These are phyloP conservation scores for Periophthalmodon schlosseri DNA, from an alignment of 2,113 vertebrate genomes.

Conservation along the genomic window DNA sequence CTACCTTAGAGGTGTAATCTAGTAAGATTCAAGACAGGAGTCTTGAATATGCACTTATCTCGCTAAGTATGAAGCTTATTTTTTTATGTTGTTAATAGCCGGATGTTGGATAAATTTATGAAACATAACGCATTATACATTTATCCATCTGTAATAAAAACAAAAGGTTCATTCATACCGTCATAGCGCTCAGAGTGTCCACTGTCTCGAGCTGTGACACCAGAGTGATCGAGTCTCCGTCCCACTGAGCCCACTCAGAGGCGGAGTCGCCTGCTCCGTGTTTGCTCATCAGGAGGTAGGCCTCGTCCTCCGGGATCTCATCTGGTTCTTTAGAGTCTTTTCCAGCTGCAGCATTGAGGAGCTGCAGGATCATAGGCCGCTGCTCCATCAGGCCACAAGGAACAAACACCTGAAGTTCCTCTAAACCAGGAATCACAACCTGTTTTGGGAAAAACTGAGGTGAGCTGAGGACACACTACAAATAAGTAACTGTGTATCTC, in stretches of 20 bases:
- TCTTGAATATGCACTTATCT: no score
- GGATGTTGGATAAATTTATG: no score
- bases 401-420: slow-evolving; percentile 91
- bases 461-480: neutral
- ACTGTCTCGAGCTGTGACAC: slow-evolving; percentile 91
- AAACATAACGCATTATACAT: no score
- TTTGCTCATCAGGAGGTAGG: slow-evolving; percentile 91
- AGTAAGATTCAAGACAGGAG: no score
- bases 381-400: slow-evolving; percentile 80
- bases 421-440: slow-evolving; percentile 82
- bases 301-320: slow-evolving; percentile 83
- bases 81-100: no score
- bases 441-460: slow-evolving; percentile 12
- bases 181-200: slow-evolving; percentile 90
- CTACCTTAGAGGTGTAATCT: neutral
- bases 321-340: slow-evolving; percentile 94
- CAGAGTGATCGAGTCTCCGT: slow-evolving; percentile 82
- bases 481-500: slow-evolving; percentile 3
- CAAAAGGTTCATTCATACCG: slow-evolving; percentile 69
- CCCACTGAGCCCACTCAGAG: slow-evolving; percentile 83
- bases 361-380: slow-evolving; percentile 86
- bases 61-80: no score
- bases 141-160: neutral
- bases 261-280: slow-evolving; percentile 72
- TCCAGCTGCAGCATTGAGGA: slow-evolving; percentile 91